Evolutionary conservation across 2,888 invertebrate genomes (phyloP), one percentile per base, ranked within the genome.

Genomic region (Mesorhabditis spiculigera): DNA sequence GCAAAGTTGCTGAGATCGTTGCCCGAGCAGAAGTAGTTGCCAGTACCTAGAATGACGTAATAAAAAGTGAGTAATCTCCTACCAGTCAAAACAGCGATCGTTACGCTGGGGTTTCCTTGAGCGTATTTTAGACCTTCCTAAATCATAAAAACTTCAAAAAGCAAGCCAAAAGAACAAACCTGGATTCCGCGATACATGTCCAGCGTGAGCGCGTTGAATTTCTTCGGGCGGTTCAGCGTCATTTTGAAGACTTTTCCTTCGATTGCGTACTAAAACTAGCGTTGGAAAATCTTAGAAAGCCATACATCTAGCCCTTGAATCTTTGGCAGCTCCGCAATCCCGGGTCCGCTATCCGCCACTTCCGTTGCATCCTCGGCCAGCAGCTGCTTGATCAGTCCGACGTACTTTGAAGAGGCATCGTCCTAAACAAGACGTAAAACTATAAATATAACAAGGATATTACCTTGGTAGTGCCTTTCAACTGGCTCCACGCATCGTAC

Each of bases 21-120:
- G 8, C 95, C 94, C 86, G 93, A 92, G 81, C 91, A 92, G 86
- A 91, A 95, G 86, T 90, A 93, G 75, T 92, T 90, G 8, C 93
- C 93, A 64, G 89, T 88, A 2, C 72, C 81, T 75, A 70, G 8
- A 73, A 62, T 2, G 16, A 50, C 8, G 28, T 28, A 28, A 28
- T 28, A 28, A 28, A 28, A 28, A 28, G 28, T 28, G 28, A 28
- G 3, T 28, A 28, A 28, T 28, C 28, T 28, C 28, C 28, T 28
- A 87, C 88, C 88, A 8, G 93, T 94, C 42, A 95, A 86, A 3
- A 92, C 92, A 58, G 92, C 90, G 42, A 92, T 67, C 5, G 82
- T 88, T 28, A 92, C 89, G 16, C 89, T 85, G 42, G n/a, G 89
- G 87, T 94, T 91, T 8, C 87, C 86, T 43, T 90, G 75, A 13